Evolutionary conservation across 2,888 invertebrate species (phyloP), one percentile per base, ranked within the genome.

Genomic region (Campopleginae sp.): DNA sequence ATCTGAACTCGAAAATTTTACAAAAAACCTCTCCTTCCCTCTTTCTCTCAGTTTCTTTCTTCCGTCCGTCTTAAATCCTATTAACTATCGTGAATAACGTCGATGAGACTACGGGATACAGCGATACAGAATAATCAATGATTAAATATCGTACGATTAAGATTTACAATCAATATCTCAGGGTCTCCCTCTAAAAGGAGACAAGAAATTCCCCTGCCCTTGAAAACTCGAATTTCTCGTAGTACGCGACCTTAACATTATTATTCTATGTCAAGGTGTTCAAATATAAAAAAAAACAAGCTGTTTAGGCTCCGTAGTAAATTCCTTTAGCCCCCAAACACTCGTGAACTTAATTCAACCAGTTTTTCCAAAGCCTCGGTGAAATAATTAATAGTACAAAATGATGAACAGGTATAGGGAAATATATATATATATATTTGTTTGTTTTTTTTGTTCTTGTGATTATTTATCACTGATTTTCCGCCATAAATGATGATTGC

Each of bases 141-240:
- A 82, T 70, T 82, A 80, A 51, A 72, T 78, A 77, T 46, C 54
- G 44, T 82, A 75, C 71, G 80, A 85, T 82, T 80, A 79, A 80
- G 82, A 82, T 80, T 82, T 77, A 82, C 80, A 82, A 27, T 58
- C 8, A 10, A 58, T 6, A 58, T 27, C 27, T 58, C 27, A 14
- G 27, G 58, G 12, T 27, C 12, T 58, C 27, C 27, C 12, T 58
- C 10, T 58, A 23, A 14, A 27, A 27, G 0, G 27, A 58, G 27
- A 58, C 58, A 58, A 14, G 58, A 58, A 27, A 58, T 27, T 58
- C 27, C 5, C 14, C 5, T 27, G 58, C 14, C 14, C 14, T 3
- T 58, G 5, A 14, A 14, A 58, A 58, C 27, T 14, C 5, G 27
- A 58, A 27, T 14, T 58, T 58, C 14, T 27, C 58, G 14, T 27